phyloP scores from a whole-genome alignment of 2,888 invertebrate species.

The Leptopilina myrica region DNA sequence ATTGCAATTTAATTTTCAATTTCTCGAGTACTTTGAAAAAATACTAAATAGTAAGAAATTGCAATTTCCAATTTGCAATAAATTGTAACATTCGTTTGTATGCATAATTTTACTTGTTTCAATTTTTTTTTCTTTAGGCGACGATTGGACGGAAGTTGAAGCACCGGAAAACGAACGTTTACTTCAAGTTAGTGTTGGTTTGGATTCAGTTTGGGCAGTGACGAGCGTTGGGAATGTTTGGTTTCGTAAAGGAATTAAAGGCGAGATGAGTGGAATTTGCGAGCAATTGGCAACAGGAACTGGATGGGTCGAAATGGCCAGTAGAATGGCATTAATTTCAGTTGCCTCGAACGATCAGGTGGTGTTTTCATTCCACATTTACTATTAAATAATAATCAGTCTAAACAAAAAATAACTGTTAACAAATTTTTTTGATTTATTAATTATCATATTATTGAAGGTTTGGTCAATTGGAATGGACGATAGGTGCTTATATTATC shows the following conservation, averaged over 20 bases:
- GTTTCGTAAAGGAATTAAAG: conserved; percentile 88
- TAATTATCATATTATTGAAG: conserved; percentile 57
- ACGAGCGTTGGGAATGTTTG: conserved; percentile 90
- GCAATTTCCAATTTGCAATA: neutral
- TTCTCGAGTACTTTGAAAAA: no score
- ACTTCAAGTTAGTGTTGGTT: conserved; percentile 88
- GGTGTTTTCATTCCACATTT: conserved; percentile 22
- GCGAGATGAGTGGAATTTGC: conserved; percentile 84
- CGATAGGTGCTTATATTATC: conserved; percentile 88
- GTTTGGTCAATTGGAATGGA: conserved; percentile 91
- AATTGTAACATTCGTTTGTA: no score
- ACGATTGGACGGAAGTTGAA: conserved; percentile 89
- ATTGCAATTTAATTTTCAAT: neutral
- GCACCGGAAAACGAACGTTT: conserved; percentile 86
- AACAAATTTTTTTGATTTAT: neutral
- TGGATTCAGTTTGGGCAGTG: conserved; percentile 86
- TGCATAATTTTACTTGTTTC: no score
- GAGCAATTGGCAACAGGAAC: conserved; percentile 88
- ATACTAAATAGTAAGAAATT: neutral
- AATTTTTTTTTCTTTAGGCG: conserved; percentile 76
- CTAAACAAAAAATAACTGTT: no score
- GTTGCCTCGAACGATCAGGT: conserved; percentile 92
- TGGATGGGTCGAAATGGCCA: conserved; percentile 94
- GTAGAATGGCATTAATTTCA: conserved; percentile 89
- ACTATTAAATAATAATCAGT: no score